Conservation (phyloP, 2,113 vertebrate genomes). For the Genyomyrus donnyi region DNA sequence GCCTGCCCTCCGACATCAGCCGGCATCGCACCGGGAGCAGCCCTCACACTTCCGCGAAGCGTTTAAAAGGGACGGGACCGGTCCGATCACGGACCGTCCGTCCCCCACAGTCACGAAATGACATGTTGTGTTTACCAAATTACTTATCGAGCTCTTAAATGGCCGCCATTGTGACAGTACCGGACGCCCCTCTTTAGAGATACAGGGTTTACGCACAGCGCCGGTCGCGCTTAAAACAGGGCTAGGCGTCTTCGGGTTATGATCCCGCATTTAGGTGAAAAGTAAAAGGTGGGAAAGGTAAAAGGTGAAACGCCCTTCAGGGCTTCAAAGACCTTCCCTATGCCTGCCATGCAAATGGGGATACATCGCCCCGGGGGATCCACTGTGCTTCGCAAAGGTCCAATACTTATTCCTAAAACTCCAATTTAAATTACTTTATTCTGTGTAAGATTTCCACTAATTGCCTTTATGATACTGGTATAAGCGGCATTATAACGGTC, state of each 20-base stretch:
- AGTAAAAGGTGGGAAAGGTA: neutral
- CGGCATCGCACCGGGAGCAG: slow-evolving; percentile 47
- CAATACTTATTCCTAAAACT: neutral
- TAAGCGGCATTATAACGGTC: neutral
- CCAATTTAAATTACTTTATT: neutral
- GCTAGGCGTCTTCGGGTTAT: neutral
- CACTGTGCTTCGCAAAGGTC: neutral
- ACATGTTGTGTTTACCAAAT: neutral
- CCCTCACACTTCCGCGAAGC: slow-evolving; percentile 62
- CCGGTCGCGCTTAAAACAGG: neutral
- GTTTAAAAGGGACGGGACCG: slow-evolving; percentile 55
- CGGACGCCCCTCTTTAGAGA: neutral
- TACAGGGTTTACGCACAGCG: neutral
- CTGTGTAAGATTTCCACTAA: neutral
- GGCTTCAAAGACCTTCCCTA: neutral
- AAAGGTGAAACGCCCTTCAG: neutral
- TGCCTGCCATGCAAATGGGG: neutral
- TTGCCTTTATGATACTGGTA: neutral
- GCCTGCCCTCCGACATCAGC: slow-evolving; percentile 49
- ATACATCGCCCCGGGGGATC: neutral
- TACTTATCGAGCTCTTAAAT: neutral
- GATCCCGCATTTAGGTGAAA: neutral
- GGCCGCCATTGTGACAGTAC: neutral
- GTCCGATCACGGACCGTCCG: slow-evolving; percentile 15
- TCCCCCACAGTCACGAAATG: neutral